Evolutionary conservation across 1,140 invertebrate genomes (phyloP).

Genomic region (Orussus abietinus): DNA sequence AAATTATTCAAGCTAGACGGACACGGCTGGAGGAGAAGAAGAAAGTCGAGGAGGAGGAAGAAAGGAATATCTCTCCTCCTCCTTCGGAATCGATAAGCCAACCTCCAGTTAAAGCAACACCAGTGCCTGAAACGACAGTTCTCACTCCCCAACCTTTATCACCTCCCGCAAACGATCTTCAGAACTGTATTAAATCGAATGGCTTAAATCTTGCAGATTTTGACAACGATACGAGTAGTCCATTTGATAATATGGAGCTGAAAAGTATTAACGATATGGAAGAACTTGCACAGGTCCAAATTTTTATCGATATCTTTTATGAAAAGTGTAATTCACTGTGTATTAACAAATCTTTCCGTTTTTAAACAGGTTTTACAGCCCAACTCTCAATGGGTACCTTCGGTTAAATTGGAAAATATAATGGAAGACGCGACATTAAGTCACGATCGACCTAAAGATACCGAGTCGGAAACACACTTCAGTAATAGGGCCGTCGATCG

Average conservation of each 20-base stretch:
- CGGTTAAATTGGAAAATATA: constrained; percentile 38
- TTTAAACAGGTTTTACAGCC: constrained; percentile 42
- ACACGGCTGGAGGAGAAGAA: constrained; percentile 57
- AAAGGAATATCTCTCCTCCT: constrained; percentile 20
- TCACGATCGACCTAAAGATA: constrained; percentile 21
- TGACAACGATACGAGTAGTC: constrained; percentile 83
- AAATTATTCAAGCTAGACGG: constrained; percentile 57
- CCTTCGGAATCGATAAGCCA: constrained; percentile 45
- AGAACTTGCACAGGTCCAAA: constrained; percentile 68
- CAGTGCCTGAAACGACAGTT: constrained; percentile 41
- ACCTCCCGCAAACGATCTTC: constrained; percentile 34
- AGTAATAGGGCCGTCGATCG: constrained; percentile 31
- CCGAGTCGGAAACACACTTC: constrained; percentile 21
- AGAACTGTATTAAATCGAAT: constrained; percentile 36
- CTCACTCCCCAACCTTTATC: constrained; percentile 43
- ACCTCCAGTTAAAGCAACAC: constrained; percentile 53
- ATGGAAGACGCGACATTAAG: constrained; percentile 36
- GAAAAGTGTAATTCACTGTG: neutral
- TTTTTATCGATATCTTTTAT: constrained; percentile 1
- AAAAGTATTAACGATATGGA: constrained; percentile 89
- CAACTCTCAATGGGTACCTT: constrained; percentile 40
- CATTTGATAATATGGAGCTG: constrained; percentile 86
- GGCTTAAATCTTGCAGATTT: constrained; percentile 72
- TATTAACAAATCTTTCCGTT: constrained; percentile 17
- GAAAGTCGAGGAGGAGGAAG: constrained; percentile 43